Percentiles rank a stretch among this genome's conserved stretches.
phyloP scores from a whole-genome alignment of 2,113 vertebrate species.

The Prunella himalayana region DNA sequence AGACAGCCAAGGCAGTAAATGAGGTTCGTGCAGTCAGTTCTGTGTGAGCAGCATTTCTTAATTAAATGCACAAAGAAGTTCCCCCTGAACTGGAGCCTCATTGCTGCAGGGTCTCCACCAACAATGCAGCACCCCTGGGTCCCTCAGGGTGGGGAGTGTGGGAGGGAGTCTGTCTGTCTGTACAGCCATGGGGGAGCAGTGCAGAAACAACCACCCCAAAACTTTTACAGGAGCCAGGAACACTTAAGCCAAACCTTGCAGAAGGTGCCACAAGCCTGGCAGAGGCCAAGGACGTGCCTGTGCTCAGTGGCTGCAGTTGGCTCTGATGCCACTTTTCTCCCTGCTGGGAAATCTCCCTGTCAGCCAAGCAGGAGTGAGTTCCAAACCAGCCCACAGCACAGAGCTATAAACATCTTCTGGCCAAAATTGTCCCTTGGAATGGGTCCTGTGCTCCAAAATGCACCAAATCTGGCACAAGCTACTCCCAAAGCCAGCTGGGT shows the following conservation, averaged over 20 bases:
- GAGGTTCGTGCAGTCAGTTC: slow-evolving; percentile 3
- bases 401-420: not conserved
- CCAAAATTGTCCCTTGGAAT: not conserved
- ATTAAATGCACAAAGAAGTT: slow-evolving; percentile 30
- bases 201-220: not conserved
- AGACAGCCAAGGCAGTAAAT: slow-evolving; percentile 5
- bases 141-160: not conserved
- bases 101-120: slow-evolving; percentile 7
- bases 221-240: not conserved
- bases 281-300: not conserved
- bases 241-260: not conserved
- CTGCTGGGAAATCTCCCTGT: not conserved
- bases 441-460: not conserved
- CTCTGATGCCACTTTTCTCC: not conserved
- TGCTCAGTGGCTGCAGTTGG: fast-evolving
- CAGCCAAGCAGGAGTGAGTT: not conserved
- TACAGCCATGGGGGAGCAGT: not conserved
- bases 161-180: not conserved
- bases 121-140: not conserved
- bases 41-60: slow-evolving; percentile 54
- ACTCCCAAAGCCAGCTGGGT: not conserved
- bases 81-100: not conserved
- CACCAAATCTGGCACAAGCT: not conserved
- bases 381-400: not conserved
- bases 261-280: not conserved